Percentiles rank a stretch among this genome's conserved stretches.
These are phyloP conservation scores for Parapristionchus giblindavisi DNA, from an alignment of 2,888 invertebrate species.

Conservation along the genomic window DNA sequence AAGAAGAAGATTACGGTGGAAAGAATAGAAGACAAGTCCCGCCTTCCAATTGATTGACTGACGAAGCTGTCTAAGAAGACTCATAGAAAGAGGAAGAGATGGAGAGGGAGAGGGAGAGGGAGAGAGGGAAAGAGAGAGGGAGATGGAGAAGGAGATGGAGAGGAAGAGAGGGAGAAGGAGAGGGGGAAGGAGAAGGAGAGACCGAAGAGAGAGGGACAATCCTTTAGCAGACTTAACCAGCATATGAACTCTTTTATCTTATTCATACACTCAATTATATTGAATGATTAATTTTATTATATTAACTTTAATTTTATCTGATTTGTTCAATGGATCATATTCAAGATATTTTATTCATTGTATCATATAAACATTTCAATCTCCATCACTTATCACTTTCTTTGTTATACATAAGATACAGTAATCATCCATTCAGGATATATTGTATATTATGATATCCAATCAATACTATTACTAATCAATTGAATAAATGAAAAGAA, in stretches of 20 bases:
- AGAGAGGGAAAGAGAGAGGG: neutral
- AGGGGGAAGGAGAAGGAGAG: constrained; percentile 3
- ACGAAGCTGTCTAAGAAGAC: no score
- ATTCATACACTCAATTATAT: constrained; percentile 20
- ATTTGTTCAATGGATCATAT: neutral
- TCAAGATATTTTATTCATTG: no score
- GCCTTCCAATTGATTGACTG: constrained; percentile 20
- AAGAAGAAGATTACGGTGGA: constrained; percentile 33
- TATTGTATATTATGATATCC: no score
- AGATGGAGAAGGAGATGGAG: neutral
- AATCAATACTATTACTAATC: no score
- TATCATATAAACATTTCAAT: no score
- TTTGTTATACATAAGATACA: no score
- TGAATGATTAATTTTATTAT: neutral
- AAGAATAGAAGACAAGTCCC: constrained; percentile 17
- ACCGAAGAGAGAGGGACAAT: constrained; percentile 14
- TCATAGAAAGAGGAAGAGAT: no score
- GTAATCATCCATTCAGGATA: no score
- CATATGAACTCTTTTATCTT: constrained; percentile 24
- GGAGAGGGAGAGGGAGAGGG: neutral
- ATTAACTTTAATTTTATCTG: neutral
- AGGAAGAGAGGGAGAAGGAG: constrained; percentile 6
- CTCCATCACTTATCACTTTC: no score
- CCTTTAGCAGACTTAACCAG: constrained; percentile 18
- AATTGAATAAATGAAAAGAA: no score